Conservation (phyloP, 2,113 vertebrate species). For the Xenopus laevis region DNA sequence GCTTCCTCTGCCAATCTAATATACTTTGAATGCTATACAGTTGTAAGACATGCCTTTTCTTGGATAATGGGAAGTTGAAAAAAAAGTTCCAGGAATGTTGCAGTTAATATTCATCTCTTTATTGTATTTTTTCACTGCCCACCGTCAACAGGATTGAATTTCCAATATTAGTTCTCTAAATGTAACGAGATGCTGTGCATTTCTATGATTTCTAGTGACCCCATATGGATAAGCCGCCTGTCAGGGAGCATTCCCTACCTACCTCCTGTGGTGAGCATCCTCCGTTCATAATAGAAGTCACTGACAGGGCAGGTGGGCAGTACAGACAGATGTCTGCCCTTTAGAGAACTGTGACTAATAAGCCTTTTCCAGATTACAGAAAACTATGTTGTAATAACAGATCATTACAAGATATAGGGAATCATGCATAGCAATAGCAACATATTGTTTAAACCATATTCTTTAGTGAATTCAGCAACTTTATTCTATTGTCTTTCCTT, state of each 20-base stretch:
- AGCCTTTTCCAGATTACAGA: not conserved
- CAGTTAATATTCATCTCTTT: not conserved
- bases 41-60: too few species aligned
- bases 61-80: too few species aligned
- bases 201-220: not conserved
- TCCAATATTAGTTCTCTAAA: not conserved
- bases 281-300: not conserved
- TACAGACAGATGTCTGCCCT: not conserved
- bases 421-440: too few species aligned
- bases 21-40: too few species aligned
- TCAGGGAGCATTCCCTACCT: not conserved
- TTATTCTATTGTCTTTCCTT: too few species aligned
- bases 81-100: not conserved
- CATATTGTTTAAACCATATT: too few species aligned
- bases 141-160: not conserved
- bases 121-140: not conserved
- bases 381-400: not conserved
- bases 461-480: too few species aligned
- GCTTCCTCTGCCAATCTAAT: too few species aligned
- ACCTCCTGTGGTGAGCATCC: not conserved
- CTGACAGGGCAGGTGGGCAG: not conserved
- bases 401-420: not conserved
- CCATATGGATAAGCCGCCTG: not conserved
- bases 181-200: not conserved
- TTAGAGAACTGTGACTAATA: not conserved